Conservation (phyloP, 2,888 invertebrate genomes). For the Lasioglossum malachurum region DNA sequence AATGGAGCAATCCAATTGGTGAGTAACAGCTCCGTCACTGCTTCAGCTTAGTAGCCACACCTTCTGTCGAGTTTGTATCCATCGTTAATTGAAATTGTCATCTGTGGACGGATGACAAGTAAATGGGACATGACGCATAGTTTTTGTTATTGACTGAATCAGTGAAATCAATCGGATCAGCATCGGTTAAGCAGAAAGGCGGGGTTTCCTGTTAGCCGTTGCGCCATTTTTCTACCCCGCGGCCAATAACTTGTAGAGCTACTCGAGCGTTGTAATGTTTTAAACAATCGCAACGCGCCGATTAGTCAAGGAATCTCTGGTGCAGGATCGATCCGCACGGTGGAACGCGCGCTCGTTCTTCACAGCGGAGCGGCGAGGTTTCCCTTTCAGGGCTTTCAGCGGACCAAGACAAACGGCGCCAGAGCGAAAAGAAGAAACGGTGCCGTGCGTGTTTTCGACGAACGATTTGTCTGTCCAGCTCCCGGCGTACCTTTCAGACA, state of each 20-base stretch:
- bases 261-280: neutral
- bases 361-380: neutral
- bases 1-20: neutral
- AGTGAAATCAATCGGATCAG: neutral
- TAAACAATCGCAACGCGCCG: conserved; percentile 4
- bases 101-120: neutral
- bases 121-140: neutral
- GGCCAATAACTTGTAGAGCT: neutral
- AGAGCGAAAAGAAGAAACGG: conserved; percentile 22
- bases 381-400: conserved; percentile 23
- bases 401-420: conserved; percentile 19
- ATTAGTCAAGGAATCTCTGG: neutral
- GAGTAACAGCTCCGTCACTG: neutral
- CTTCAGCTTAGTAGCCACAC: neutral
- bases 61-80: neutral
- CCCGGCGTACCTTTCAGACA: conserved; percentile 15
- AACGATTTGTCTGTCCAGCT: conserved; percentile 28
- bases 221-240: neutral
- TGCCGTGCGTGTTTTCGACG: conserved; percentile 14
- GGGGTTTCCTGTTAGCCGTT: neutral
- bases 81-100: neutral
- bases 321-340: neutral
- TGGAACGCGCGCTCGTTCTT: conserved; percentile 8
- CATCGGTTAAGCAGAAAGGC: neutral
- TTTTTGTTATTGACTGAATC: neutral